Base-by-base conservation (phyloP, 2,888 invertebrate genomes). In the Acanthosepion esculentum region DNA sequence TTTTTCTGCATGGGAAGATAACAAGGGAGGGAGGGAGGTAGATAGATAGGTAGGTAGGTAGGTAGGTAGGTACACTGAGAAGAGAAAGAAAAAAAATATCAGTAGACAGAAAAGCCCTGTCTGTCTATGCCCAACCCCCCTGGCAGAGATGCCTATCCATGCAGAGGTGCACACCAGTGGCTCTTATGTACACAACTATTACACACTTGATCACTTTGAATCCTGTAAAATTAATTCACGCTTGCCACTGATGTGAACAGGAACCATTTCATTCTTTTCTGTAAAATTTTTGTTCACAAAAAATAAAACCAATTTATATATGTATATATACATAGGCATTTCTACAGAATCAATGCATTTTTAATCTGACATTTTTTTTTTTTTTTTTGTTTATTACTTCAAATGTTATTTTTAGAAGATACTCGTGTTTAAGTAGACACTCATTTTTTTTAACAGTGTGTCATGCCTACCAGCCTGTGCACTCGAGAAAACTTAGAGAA, bases 41-140 rank as follows among this genome's bases (percentile, higher is more conserved):
- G 92, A 29, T 92, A 92, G 91, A 91, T 91, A 91, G 91, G 33
- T 91, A 91, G 91, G n/a, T 91, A 91, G 92, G 20, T 92, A 92
- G 92, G 29, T 91, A 33, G 91, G 48, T 92, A 92, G 92, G 50
- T 92, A 92, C 26, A 92, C 29, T 48, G 41, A 92, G 48, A 92
- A 50, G 18, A 92, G 12, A 29, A 48, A 48, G 48, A 92, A 48
- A 7, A 26, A 48, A 48, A 92, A 48, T 92, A 92, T 5, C 23
- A 92, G 33, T n/a, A 78, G 78, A 78, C 78, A 78, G 78, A 33
- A n/a, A 78, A 78, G 12, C n/a, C n/a, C 18, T 78, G 78, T n/a
- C 78, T n/a, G n/a, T 78, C 78, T 78, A 78, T 23, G n/a, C n/a
- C n/a, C 5, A 78, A 33, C n/a, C 78, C n/a, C 78, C 18, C n/a